A percentile compares a stretch with the other conserved stretches of the same genome.
phyloP scores from a whole-genome alignment of 2,888 invertebrate genomes.

The Diogma glabrata region DNA sequence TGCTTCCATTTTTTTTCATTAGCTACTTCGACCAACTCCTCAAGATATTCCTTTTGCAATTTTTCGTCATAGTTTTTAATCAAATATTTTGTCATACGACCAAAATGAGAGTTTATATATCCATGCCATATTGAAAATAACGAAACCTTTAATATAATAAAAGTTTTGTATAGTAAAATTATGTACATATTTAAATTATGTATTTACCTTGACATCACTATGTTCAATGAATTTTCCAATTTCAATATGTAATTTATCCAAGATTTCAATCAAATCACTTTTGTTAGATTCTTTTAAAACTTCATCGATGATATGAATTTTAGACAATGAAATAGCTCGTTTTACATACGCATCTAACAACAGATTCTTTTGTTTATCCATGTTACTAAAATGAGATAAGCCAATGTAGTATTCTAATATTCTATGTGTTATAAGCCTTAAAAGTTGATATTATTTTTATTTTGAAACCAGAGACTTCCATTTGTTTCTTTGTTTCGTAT shows the following conservation, averaged over 20 bases:
- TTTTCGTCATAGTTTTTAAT: slow-evolving; percentile 72
- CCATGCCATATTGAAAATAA: slow-evolving; percentile 77
- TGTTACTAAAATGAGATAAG: slow-evolving; percentile 42
- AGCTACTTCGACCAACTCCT: slow-evolving; percentile 30
- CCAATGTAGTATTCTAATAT: too few species aligned
- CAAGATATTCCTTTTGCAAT: slow-evolving; percentile 50
- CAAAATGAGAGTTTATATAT: slow-evolving; percentile 64
- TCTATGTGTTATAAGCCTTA: too few species aligned
- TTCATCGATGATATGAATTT: slow-evolving; percentile 39
- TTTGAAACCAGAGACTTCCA: too few species aligned
- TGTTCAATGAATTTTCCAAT: slow-evolving; percentile 72
- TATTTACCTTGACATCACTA: slow-evolving; percentile 58
- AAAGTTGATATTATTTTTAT: too few species aligned
- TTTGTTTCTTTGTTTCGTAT: too few species aligned
- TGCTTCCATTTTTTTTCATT: slow-evolving; percentile 30
- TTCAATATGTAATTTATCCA: slow-evolving; percentile 52
- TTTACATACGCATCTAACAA: slow-evolving; percentile 70
- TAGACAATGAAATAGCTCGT: slow-evolving; percentile 60
- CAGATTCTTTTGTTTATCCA: slow-evolving; percentile 73
- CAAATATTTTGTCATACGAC: slow-evolving; percentile 66
- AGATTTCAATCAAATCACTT: slow-evolving; percentile 39
- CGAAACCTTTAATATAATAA: slow-evolving; percentile 42
- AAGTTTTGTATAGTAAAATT: not conserved
- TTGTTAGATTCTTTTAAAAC: slow-evolving; percentile 23
- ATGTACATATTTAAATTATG: not conserved